Percentiles rank a stretch among this genome's conserved stretches.
Evolutionary conservation across 2,888 invertebrate genomes (phyloP).

Genomic region (Leptarthrus brevirostris): DNA sequence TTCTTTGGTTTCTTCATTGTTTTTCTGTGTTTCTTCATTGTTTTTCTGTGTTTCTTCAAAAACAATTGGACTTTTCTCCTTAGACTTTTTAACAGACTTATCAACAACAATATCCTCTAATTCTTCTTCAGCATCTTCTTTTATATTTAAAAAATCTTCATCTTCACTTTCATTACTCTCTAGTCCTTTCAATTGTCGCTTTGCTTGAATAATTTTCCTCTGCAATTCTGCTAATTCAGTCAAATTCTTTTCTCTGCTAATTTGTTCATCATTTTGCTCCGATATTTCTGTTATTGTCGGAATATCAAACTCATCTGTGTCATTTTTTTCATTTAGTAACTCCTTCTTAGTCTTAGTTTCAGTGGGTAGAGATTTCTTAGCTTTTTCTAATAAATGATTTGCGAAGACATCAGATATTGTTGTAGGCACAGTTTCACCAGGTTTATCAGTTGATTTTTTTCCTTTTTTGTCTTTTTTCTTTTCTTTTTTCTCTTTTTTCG

Average conservation of each 20-base stretch:
- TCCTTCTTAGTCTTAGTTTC: conserved; percentile 60
- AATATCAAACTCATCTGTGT: conserved; percentile 68
- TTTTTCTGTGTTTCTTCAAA: conserved; percentile 59
- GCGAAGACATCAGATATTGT: conserved; percentile 75
- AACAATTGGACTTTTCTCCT: conserved; percentile 62
- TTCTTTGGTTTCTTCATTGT: conserved; percentile 10
- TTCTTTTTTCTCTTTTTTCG: conserved; percentile 68
- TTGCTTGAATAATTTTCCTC: conserved; percentile 72
- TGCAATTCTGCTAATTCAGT: conserved; percentile 71
- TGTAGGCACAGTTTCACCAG: conserved; percentile 68
- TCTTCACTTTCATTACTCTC: conserved; percentile 70
- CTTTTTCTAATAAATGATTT: conserved; percentile 70
- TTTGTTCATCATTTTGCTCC: conserved; percentile 48
- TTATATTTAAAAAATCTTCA: conserved; percentile 75
- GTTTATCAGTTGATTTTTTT: conserved; percentile 66
- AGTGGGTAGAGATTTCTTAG: conserved; percentile 62
- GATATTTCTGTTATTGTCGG: conserved; percentile 68
- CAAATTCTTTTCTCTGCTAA: conserved; percentile 64
- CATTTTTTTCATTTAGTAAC: conserved; percentile 63
- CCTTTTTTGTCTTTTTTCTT: conserved; percentile 63
- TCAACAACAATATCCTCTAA: conserved; percentile 56
- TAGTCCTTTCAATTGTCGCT: conserved; percentile 68
- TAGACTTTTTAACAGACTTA: conserved; percentile 57
- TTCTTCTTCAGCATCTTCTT: conserved; percentile 72
- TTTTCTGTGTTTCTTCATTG: conserved; percentile 53